A percentile compares a stretch with the other conserved stretches of the same genome.
Conservation (phyloP, 2,888 invertebrate genomes). For the Disparrhopalites patrizii region DNA sequence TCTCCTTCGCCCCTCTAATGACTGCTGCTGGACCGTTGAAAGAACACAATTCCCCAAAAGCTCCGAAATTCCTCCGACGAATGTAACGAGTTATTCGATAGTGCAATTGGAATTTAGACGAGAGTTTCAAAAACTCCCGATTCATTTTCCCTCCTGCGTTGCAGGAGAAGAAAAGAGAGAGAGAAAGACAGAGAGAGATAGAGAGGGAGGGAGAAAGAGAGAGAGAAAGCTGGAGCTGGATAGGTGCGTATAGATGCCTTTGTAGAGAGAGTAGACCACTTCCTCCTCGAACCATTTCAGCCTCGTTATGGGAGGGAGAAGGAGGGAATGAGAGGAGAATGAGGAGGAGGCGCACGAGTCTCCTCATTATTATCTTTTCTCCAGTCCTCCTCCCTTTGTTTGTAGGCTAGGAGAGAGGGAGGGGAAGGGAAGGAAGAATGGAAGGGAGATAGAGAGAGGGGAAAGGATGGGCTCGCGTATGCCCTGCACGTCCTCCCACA, state of each 20-base stretch:
- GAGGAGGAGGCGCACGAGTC: neutral
- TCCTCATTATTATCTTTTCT: neutral
- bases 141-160: neutral
- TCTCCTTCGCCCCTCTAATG: neutral
- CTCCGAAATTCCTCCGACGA: too few relatives aligned
- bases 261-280: too few relatives aligned
- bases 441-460: neutral
- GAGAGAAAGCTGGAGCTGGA: too few relatives aligned
- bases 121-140: too few relatives aligned
- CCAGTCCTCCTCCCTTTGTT: neutral
- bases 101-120: too few relatives aligned
- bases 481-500: neutral
- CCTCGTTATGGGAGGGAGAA: too few relatives aligned
- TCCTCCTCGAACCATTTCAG: too few relatives aligned
- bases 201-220: neutral
- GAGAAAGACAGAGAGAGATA: neutral
- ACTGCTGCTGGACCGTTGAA: neutral
- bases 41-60: neutral
- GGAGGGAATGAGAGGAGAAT: too few relatives aligned
- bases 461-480: neutral
- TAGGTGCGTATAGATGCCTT: too few relatives aligned
- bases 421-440: neutral
- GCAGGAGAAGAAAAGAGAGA: neutral
- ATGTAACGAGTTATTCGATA: too few relatives aligned
- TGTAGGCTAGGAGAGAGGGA: neutral